Base-by-base conservation (phyloP, 2,888 invertebrate genomes). In the Schizaphis graminum region DNA sequence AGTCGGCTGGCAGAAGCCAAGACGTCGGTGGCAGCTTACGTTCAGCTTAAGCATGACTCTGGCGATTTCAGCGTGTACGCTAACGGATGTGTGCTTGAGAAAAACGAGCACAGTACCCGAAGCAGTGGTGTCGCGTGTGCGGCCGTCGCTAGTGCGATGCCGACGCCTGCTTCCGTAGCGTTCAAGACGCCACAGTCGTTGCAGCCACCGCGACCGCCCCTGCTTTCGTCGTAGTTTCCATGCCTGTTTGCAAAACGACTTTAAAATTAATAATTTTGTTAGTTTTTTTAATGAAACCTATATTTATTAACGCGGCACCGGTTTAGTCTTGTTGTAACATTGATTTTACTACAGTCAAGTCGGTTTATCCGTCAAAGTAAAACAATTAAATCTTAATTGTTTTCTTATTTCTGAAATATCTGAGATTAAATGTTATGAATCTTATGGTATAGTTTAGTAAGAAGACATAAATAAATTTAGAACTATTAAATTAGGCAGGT, bases 1-100 rank as follows among this genome's bases (percentile, higher is more conserved):
- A 16, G 2, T 35, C 77, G 26, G 77, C 47, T 91, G 77, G 3
- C 49, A 13, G 77, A 91, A 11, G 67, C 67, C 77, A 35, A 77
- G 67, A 35, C 35, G 13, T 11, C 13, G 28, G 0, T 89, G 26
- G 24, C 67, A 35, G 11, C 67, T 1, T 26, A 3, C 49, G 47
- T 47, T 26, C 49, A 67, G 10, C 61, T 47, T 0, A 24, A 10
- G 11, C n/a, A 21, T 21, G 24, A 49, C 8, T 3, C 47, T 10
- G 44, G 28, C 47, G 61, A 77, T 5, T 77, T 77, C 91, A 77
- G 49, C 49, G 67, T 91, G 49, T 91, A 91, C 77, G 91, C 35
- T 13, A 49, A 35, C 13, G 91, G 49, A 13, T 35, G 49, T 13
- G 35, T 5, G 13, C 49, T 35, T 5, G n/a, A 11, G 35, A 49